Evolutionary conservation across 2,888 invertebrate genomes (phyloP).

Genomic region (Mimachlamys varia): DNA sequence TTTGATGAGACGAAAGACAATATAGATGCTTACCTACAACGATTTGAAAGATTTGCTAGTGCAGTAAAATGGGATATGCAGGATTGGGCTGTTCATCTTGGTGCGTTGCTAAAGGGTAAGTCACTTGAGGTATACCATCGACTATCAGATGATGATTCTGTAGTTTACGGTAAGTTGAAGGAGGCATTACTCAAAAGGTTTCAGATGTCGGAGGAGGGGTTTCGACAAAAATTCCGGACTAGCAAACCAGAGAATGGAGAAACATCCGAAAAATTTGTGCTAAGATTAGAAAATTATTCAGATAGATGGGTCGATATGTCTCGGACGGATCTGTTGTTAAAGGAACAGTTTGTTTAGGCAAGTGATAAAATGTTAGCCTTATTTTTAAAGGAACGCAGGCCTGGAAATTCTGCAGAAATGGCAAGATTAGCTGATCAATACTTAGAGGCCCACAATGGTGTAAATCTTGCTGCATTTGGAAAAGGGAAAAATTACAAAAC

Average conservation of each 20-base stretch:
- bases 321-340: background rate
- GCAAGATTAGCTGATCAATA: slow-evolving; percentile 34
- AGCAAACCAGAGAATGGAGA: slow-evolving; percentile 38
- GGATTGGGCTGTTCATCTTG: slow-evolving; percentile 39
- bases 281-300: slow-evolving; percentile 34
- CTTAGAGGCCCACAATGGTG: slow-evolving; percentile 38
- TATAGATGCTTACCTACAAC: too few species aligned
- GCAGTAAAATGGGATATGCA: too few species aligned
- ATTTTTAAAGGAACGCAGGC: slow-evolving; percentile 38
- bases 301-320: slow-evolving; percentile 38
- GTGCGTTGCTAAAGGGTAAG: slow-evolving; percentile 43
- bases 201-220: slow-evolving; percentile 43
- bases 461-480: background rate
- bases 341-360: slow-evolving; percentile 39
- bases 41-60: too few species aligned
- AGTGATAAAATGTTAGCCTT: background rate
- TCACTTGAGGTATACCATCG: slow-evolving; percentile 39
- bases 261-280: slow-evolving; percentile 37
- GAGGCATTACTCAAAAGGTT: slow-evolving; percentile 39
- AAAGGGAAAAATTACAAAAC: too few species aligned
- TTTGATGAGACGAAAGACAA: too few species aligned
- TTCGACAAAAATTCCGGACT: slow-evolving; percentile 36
- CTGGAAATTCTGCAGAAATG: background rate
- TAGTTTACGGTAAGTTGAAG: slow-evolving; percentile 36
- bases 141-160: slow-evolving; percentile 25